Evolutionary conservation across 2,888 invertebrate genomes (phyloP), one percentile per base, ranked within the genome.

Genomic region (Agrotis ipsilon): DNA sequence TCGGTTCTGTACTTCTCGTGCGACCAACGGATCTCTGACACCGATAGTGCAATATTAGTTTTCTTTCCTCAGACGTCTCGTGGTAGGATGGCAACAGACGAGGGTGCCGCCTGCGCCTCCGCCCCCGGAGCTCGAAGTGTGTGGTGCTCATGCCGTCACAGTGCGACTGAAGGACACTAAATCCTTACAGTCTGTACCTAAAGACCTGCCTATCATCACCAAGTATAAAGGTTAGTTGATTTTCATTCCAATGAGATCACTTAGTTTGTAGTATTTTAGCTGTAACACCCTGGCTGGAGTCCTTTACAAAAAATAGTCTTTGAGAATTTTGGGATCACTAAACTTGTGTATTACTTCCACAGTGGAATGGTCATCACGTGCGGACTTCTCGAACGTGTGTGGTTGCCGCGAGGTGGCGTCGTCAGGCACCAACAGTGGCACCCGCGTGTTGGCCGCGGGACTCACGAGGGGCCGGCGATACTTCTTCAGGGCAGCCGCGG

Each of bases 341-440:
- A 7, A 32, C 32, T 7, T 9, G 9, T 9, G 32, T 16, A 91
- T 57, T 80, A 9, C n/a, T 91, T 92, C 16, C 93, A 21, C 61
- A 99, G 99, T 99, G 91, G 99, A 99, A 96, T 99, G 99, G 99
- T 99, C 99, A 80, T 97, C 97, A 13, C 97, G 97, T 62, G 97
- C 98, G 7, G 98, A 98, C 89, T 99, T 99, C 93, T 97, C 97
- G 24, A 97, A 97, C 78, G 95, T 99, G 66, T 98, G 98, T 70
- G 99, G 99, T 0, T 97, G 97, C 86, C 97, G 97, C 27, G 98
- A 98, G 87, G 97, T 99, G 55, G 78, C 91, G 0, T 91, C 92
- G 0, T 84, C 91, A 0, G 92, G 92, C 0, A 82, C 89, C 0
- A 81, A 93, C 96, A 93, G 93, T 27, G 96, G 95, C 45, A 96